phyloP scores from a whole-genome alignment of 2,797 vertebrate species.

The Brotula barbata region DNA sequence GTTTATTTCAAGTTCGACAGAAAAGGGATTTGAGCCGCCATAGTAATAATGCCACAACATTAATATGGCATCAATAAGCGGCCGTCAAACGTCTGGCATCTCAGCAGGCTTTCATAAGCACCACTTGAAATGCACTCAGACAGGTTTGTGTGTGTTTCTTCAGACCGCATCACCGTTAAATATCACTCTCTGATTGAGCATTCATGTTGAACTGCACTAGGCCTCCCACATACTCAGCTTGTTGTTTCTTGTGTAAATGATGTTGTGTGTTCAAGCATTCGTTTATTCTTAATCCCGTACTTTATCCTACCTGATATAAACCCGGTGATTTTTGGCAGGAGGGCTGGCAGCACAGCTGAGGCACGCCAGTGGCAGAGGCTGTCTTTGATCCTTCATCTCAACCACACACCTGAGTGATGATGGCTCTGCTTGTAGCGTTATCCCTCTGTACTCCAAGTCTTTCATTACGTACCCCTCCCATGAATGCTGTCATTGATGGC shows the following conservation, averaged over 20 bases:
- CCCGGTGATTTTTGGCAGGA: slow-evolving; percentile 68
- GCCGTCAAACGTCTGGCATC: slow-evolving; percentile 25
- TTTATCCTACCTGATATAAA: slow-evolving; percentile 77
- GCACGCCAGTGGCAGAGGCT: slow-evolving; percentile 70
- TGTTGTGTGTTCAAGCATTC: slow-evolving; percentile 77
- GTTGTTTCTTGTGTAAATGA: slow-evolving; percentile 81
- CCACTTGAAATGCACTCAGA: slow-evolving; percentile 27
- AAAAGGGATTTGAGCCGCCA: slow-evolving; percentile 14
- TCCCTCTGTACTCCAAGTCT: slow-evolving; percentile 69
- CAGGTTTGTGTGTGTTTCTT: slow-evolving; percentile 41
- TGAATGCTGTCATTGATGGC: slow-evolving; percentile 73
- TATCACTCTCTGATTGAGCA: slow-evolving; percentile 53
- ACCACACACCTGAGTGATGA: slow-evolving; percentile 79
- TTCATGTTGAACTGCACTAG: slow-evolving; percentile 57
- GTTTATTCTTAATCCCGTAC: slow-evolving; percentile 75
- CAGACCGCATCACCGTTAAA: slow-evolving; percentile 49
- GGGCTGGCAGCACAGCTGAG: slow-evolving; percentile 64
- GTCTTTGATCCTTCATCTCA: slow-evolving; percentile 74
- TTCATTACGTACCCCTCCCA: slow-evolving; percentile 72
- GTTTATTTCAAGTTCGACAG: slow-evolving; percentile 3
- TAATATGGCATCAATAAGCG: slow-evolving; percentile 21
- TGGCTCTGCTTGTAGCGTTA: slow-evolving; percentile 75
- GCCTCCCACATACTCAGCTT: slow-evolving; percentile 76
- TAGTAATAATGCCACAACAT: slow-evolving; percentile 12
- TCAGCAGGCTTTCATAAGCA: slow-evolving; percentile 34